Conservation (phyloP, 2,888 invertebrate genomes). For the Dicyrtomina minuta region DNA sequence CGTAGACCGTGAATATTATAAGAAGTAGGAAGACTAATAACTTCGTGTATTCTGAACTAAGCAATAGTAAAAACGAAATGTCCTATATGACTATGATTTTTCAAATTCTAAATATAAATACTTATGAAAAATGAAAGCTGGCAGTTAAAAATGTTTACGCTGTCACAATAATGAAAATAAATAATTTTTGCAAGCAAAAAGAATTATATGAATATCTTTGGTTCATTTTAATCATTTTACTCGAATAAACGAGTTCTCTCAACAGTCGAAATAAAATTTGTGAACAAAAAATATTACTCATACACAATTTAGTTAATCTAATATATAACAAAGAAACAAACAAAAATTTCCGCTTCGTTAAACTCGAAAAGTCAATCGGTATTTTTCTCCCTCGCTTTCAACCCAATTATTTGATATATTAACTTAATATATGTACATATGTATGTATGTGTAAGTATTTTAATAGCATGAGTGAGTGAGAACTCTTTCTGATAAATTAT, state of each 20-base stretch:
- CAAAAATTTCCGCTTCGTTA: neutral
- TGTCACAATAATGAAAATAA: no score
- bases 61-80: no score
- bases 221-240: conserved; percentile 24
- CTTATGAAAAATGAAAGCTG: no score
- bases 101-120: no score
- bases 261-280: conserved; percentile 22
- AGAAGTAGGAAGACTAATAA: no score
- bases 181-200: no score
- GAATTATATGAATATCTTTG: conserved; percentile 23
- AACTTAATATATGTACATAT: neutral
- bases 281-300: conserved; percentile 3
- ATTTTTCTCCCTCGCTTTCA: neutral
- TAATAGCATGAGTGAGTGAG: neutral
- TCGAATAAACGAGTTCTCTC: neutral
- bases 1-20: no score
- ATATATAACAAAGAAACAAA: neutral
- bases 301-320: neutral
- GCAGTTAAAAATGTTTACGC: no score
- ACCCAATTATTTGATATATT: neutral
- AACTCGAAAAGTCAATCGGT: neutral
- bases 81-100: no score
- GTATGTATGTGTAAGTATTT: neutral
- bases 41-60: no score
- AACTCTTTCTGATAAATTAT: conserved; percentile 2